Percentiles rank a stretch among this genome's conserved stretches.
These are phyloP conservation scores for Orchestes rusci DNA, from an alignment of 2,888 invertebrate genomes.

Conservation along the genomic window DNA sequence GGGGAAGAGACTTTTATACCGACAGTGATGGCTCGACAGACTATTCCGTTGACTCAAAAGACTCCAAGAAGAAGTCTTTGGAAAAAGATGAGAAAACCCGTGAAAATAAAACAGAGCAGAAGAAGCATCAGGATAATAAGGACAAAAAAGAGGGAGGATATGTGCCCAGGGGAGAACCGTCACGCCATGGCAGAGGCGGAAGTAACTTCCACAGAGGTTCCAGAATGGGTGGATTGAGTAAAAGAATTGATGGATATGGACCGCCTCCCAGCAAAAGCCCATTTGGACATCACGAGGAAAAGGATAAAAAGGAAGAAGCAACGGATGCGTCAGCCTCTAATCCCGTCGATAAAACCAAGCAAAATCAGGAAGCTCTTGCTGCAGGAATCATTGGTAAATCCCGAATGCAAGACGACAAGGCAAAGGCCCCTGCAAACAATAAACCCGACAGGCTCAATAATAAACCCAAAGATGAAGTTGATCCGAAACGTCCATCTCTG, in stretches of 20 bases:
- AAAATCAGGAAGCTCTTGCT: conserved; percentile 58
- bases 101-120: conserved; percentile 31
- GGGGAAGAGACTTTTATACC: conserved; percentile 51
- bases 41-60: conserved; percentile 26
- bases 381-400: conserved; percentile 51
- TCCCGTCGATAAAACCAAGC: conserved; percentile 59
- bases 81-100: conserved; percentile 31
- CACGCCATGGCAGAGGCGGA: conserved; percentile 72
- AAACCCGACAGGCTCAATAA: conserved; percentile 45
- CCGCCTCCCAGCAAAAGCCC: conserved; percentile 76
- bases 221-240: conserved; percentile 47
- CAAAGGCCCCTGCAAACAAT: conserved; percentile 17
- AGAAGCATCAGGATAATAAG: conserved; percentile 29
- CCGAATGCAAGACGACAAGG: conserved; percentile 18
- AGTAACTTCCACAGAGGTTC: conserved; percentile 38
- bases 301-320: conserved; percentile 34
- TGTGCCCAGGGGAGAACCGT: conserved; percentile 83
- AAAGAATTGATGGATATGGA: conserved; percentile 67
- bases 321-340: conserved; percentile 10
- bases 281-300: conserved; percentile 48
- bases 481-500: conserved; percentile 44
- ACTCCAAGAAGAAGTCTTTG: conserved; percentile 26
- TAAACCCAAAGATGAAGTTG: conserved; percentile 51
- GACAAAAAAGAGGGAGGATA: conserved; percentile 43
- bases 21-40: conserved; percentile 44